phyloP scores from a whole-genome alignment of 2,888 invertebrate species.

The Oegoconia quadripuncta region DNA sequence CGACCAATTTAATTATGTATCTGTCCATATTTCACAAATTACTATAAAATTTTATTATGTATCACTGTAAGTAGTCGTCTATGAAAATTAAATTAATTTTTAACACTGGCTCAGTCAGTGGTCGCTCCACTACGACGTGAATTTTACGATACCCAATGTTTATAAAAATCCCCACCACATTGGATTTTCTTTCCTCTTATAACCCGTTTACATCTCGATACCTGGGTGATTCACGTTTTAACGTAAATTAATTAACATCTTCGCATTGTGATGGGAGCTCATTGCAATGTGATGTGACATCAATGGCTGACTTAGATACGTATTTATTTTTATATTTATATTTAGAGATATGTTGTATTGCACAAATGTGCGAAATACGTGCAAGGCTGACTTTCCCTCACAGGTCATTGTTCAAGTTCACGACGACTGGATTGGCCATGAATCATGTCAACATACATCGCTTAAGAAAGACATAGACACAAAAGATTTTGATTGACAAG shows the following conservation, averaged over 20 bases:
- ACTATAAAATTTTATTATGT: background rate
- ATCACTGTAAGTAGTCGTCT: too few relatives aligned
- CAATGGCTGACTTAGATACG: too few relatives aligned
- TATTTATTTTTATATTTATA: too few relatives aligned
- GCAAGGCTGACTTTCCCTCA: too few relatives aligned
- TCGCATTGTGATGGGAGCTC: background rate
- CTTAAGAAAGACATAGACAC: too few relatives aligned
- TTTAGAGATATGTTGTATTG: too few relatives aligned
- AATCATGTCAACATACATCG: too few relatives aligned
- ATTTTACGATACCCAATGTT: slow-evolving; percentile 7
- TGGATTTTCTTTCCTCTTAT: slow-evolving; percentile 5
- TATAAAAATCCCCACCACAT: slow-evolving; percentile 10
- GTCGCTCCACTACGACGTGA: background rate
- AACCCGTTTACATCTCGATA: slow-evolving; percentile 11
- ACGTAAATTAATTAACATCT: background rate
- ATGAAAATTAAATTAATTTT: background rate
- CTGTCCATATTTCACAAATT: background rate
- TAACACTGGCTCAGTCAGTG: background rate
- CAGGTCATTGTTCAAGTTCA: too few relatives aligned
- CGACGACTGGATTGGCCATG: too few relatives aligned
- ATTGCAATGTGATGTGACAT: background rate
- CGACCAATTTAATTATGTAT: too few relatives aligned
- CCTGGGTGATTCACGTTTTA: slow-evolving; percentile 4
- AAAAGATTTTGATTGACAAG: too few relatives aligned
- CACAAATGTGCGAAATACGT: too few relatives aligned